phyloP scores from a whole-genome alignment of 2,113 vertebrate genomes.

The Aegotheles bennettii region DNA sequence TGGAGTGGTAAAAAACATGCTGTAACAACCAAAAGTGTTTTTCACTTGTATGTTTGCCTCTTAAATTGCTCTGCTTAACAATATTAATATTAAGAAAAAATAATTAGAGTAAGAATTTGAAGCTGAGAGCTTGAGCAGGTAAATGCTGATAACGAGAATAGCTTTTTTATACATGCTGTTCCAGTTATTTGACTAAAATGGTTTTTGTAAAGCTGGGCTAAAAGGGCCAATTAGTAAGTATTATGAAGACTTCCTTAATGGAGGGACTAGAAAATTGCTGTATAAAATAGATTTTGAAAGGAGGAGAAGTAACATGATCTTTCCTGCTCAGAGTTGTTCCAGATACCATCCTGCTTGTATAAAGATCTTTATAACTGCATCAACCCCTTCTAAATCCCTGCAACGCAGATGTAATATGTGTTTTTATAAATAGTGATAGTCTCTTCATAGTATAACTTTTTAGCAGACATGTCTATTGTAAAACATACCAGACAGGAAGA shows the following conservation, averaged over 20 bases:
- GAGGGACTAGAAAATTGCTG: background rate
- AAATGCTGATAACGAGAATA: background rate
- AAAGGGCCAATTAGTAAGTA: slow-evolving; percentile 42
- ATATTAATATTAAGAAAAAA: background rate
- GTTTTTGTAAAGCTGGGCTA: slow-evolving; percentile 14
- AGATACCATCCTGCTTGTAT: background rate
- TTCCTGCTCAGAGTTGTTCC: background rate
- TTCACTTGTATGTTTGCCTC: background rate
- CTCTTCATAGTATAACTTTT: background rate
- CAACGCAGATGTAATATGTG: background rate
- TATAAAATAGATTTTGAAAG: slow-evolving; percentile 5
- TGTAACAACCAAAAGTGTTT: background rate
- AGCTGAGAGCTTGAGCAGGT: background rate
- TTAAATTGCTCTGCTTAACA: slow-evolving; percentile 24
- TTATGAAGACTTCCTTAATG: slow-evolving; percentile 1
- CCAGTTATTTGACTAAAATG: slow-evolving; percentile 1
- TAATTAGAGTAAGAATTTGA: background rate
- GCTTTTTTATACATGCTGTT: background rate
- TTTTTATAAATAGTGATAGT: background rate
- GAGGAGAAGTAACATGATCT: background rate
- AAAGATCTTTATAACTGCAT: background rate
- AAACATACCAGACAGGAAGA: slow-evolving; percentile 20
- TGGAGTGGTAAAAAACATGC: background rate
- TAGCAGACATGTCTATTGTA: background rate
- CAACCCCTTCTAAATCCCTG: background rate